phyloP scores from a whole-genome alignment of 2,113 vertebrate species.

The Oncorhynchus clarkii region DNA sequence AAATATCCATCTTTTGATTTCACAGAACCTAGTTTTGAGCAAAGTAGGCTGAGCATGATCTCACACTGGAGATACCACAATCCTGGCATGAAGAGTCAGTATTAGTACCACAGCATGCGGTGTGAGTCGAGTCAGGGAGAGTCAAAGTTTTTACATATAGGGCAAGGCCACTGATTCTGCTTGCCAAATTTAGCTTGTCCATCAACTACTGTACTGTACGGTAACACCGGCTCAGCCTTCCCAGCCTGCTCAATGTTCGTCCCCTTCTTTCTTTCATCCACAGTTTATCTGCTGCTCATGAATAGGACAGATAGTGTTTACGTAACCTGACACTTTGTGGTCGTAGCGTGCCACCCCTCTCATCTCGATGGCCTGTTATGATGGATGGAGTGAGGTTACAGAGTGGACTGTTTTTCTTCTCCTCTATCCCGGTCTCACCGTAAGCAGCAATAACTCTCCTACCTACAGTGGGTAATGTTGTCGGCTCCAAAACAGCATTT shows the following conservation, averaged over 20 bases:
- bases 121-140: not conserved
- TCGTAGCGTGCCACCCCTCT: conserved; percentile 50
- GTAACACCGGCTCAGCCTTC: not conserved
- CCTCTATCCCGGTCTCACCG: conserved; percentile 17
- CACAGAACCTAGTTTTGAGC: not conserved
- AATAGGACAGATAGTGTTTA: conserved; percentile 56
- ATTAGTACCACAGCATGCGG: not conserved
- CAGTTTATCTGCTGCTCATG: conserved; percentile 53
- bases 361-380: conserved; percentile 53
- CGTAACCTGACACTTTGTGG: conserved; percentile 56
- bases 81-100: conserved; percentile 12
- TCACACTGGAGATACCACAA: conserved; percentile 14
- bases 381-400: conserved; percentile 50
- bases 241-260: not conserved
- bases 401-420: conserved; percentile 34
- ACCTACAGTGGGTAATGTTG: conserved; percentile 24
- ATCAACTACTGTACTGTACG: conserved; percentile 11
- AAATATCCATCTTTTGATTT: not conserved
- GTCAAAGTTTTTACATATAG: not conserved
- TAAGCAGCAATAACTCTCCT: conserved; percentile 28
- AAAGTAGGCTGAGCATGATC: not conserved
- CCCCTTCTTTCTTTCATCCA: not conserved
- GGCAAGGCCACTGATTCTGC: conserved; percentile 18
- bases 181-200: conserved; percentile 18
- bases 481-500: conserved; percentile 28